Conservation (phyloP, 1,140 invertebrate genomes). For the Ericerus pela region DNA sequence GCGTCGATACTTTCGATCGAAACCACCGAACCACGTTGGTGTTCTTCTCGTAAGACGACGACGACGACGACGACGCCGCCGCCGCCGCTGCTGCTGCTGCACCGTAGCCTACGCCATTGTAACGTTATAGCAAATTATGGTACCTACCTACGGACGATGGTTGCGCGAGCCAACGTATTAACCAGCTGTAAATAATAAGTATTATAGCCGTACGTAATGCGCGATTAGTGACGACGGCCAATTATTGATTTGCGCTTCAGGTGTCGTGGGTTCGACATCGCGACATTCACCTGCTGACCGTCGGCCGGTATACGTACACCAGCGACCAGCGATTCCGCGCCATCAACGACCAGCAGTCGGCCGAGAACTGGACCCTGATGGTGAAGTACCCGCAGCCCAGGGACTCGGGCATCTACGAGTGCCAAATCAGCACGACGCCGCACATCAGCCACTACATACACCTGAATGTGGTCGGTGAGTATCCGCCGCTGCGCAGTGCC, state of each 20-base stretch:
- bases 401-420: slow-evolving; percentile 77
- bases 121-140: no score
- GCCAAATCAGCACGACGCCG: slow-evolving; percentile 75
- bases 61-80: no score
- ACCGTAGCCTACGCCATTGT: no score
- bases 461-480: slow-evolving; percentile 70
- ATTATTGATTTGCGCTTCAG: slow-evolving; percentile 33
- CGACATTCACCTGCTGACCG: slow-evolving; percentile 73
- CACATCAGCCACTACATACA: slow-evolving; percentile 76
- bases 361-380: slow-evolving; percentile 75
- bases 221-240: neutral
- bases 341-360: slow-evolving; percentile 59
- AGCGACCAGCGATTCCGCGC: slow-evolving; percentile 76
- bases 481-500: no score
- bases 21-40: no score
- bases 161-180: no score
- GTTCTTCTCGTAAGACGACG: no score
- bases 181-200: no score
- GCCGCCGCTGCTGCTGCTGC: no score
- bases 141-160: no score
- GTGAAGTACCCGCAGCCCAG: slow-evolving; percentile 70
- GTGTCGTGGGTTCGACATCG: slow-evolving; percentile 78
- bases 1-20: no score
- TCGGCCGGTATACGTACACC: slow-evolving; percentile 81
- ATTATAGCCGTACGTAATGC: neutral